These are phyloP conservation scores for Cyclargus thomasi DNA, from an alignment of 1,140 invertebrate species.

Conservation along the genomic window DNA sequence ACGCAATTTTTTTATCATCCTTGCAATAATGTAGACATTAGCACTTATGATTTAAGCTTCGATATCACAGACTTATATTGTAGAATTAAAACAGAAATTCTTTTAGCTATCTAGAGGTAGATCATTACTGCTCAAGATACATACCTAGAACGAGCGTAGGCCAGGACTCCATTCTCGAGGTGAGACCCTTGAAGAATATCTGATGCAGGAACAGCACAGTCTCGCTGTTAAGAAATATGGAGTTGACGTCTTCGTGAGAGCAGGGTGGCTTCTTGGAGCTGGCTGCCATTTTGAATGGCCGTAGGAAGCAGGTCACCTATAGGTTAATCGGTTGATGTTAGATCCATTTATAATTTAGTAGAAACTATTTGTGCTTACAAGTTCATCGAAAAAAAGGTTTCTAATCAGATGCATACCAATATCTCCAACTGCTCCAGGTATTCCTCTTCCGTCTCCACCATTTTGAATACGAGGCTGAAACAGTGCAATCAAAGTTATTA, in stretches of 20 bases:
- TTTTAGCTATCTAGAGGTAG: too few species aligned
- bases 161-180: constrained; percentile 94
- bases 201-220: constrained; percentile 96
- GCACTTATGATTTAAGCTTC: too few species aligned
- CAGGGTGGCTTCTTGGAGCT: constrained; percentile 95
- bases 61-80: too few species aligned
- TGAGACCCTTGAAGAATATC: constrained; percentile 95
- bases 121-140: constrained; percentile 18
- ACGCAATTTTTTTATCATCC: too few species aligned
- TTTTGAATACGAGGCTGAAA: constrained; percentile 90
- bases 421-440: constrained; percentile 95
- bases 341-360: too few species aligned
- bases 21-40: too few species aligned
- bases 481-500: constrained; percentile 12
- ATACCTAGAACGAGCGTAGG: constrained; percentile 91
- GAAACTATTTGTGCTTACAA: too few species aligned
- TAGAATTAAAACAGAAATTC: too few species aligned
- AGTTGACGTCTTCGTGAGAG: constrained; percentile 95
- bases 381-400: too few species aligned
- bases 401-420: constrained; percentile 42
- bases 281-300: constrained; percentile 95
- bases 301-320: constrained; percentile 91
- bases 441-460: constrained; percentile 94
- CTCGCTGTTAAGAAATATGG: constrained; percentile 96
- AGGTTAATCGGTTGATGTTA: too few species aligned